Percentiles rank a stretch among this genome's conserved stretches.
phyloP scores from a whole-genome alignment of 2,113 vertebrate species.

The Megaceryle maxima region DNA sequence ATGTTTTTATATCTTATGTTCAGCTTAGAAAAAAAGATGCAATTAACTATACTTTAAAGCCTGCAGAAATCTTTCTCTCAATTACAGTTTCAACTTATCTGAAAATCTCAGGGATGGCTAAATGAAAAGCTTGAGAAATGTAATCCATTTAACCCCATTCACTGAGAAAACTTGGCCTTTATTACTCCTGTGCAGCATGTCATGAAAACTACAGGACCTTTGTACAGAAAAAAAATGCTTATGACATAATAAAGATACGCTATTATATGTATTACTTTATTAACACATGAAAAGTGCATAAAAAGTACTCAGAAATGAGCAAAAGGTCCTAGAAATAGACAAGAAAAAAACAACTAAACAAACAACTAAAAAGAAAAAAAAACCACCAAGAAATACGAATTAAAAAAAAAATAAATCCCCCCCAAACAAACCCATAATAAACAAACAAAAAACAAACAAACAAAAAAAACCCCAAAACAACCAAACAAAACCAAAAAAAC shows the following conservation, averaged over 20 bases:
- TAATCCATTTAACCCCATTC: neutral
- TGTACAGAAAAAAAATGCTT: neutral
- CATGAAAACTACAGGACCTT: neutral
- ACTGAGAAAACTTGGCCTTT: neutral
- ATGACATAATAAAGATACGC: neutral
- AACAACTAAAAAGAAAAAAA: too few relatives aligned
- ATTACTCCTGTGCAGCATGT: neutral
- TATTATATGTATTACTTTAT: neutral
- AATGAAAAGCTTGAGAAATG: neutral
- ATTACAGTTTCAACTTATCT: conserved; percentile 8
- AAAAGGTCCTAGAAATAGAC: neutral
- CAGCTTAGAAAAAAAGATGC: conserved; percentile 14
- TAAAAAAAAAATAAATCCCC: too few relatives aligned
- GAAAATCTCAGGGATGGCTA: neutral
- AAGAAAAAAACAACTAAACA: neutral
- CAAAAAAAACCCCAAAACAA: neutral
- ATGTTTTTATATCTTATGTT: conserved; percentile 38
- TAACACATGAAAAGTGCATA: neutral
- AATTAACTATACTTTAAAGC: conserved; percentile 26
- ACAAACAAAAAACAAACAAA: neutral
- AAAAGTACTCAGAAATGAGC: neutral
- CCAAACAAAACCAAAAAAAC: too few relatives aligned
- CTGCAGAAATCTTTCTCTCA: conserved; percentile 33
- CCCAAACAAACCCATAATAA: too few relatives aligned
- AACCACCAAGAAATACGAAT: too few relatives aligned